A percentile compares a stretch with the other conserved stretches of the same genome.
Conservation (phyloP, 2,797 vertebrate species). For the Ceyx erithaca region DNA sequence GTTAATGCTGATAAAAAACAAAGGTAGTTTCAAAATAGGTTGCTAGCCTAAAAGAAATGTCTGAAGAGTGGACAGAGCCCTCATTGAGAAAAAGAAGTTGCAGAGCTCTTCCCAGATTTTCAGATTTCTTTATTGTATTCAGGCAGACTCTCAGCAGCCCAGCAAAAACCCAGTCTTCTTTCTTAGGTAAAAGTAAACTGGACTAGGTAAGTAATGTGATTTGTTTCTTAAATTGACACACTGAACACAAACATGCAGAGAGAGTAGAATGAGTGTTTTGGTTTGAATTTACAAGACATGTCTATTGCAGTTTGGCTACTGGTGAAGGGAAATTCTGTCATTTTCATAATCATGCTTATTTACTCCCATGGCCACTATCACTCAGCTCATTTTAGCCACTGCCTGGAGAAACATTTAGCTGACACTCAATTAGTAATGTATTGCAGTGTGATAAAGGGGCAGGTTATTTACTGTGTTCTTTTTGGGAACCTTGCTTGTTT, state of each 20-base stretch:
- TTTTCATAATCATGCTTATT: conserved; percentile 4
- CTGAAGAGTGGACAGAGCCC: neutral
- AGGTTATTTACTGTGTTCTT: neutral
- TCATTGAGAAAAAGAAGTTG: neutral
- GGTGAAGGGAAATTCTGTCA: neutral
- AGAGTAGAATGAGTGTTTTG: neutral
- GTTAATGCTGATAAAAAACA: neutral
- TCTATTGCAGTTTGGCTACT: neutral
- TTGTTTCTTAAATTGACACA: neutral
- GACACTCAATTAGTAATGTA: conserved; percentile 18
- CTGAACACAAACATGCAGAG: neutral
- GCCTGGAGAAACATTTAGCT: conserved; percentile 7
- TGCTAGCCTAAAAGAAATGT: neutral
- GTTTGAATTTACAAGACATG: neutral
- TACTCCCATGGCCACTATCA: neutral
- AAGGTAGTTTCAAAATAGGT: neutral
- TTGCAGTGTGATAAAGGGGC: neutral
- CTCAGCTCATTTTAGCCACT: neutral
- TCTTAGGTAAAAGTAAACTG: neutral
- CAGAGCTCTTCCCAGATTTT: neutral
- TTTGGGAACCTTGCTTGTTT: neutral
- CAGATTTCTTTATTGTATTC: neutral
- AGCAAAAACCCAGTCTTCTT: neutral
- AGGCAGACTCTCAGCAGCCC: neutral
- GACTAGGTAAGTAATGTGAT: neutral